phyloP scores from a whole-genome alignment of 1,140 invertebrate genomes.

The Frieseomelitta varia region DNA sequence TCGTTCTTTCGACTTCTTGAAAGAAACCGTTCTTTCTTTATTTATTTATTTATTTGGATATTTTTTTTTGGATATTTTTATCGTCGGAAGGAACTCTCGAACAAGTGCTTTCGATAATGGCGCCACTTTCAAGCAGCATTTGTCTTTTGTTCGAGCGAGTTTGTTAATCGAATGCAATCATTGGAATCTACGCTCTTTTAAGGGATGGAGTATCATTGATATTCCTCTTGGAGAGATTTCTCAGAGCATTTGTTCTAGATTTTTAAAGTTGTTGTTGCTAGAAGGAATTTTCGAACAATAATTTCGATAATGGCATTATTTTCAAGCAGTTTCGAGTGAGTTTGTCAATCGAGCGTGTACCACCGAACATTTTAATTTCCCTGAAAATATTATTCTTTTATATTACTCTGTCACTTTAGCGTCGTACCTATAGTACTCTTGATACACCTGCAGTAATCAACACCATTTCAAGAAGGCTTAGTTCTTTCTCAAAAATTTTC shows the following conservation, averaged over 20 bases:
- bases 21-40: too few relatives aligned
- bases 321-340: background rate
- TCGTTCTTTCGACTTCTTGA: too few relatives aligned
- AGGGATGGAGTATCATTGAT: background rate
- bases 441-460: too few relatives aligned
- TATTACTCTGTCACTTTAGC: too few relatives aligned
- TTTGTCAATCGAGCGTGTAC: too few relatives aligned
- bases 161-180: background rate
- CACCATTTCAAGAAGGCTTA: too few relatives aligned
- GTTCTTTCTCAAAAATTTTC: background rate
- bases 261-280: background rate
- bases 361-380: too few relatives aligned
- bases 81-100: too few relatives aligned
- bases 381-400: too few relatives aligned
- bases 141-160: background rate
- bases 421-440: too few relatives aligned
- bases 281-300: background rate
- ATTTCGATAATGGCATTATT: background rate
- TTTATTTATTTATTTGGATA: too few relatives aligned
- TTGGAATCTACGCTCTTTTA: background rate
- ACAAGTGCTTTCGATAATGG: too few relatives aligned
- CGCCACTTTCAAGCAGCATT: background rate
- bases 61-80: background rate
- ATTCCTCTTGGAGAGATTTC: background rate
- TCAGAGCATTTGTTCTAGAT: background rate